Evolutionary conservation across 2,888 invertebrate genomes (phyloP), one percentile per base, ranked within the genome.

Genomic region (Melinaea menophilus): DNA sequence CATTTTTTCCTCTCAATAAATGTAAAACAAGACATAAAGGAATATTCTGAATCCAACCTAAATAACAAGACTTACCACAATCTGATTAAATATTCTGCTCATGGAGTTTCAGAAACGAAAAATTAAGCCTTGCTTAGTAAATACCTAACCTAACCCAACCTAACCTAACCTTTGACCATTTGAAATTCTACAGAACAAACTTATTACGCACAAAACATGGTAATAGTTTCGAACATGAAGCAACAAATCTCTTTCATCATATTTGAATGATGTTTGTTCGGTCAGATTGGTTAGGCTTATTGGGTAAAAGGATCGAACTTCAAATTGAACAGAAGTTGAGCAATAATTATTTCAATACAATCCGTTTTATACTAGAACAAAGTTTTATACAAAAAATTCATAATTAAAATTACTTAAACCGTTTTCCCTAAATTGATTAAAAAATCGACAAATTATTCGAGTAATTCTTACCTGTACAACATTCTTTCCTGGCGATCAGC

Each of bases 401-500:
- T 37, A 37, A 5, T 5, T 37, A 37, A 37, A 2, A 37, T 5
- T 5, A 41, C 1, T 9, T 9, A 41, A 41, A 41, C 5, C 41
- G 9, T 9, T 41, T 9, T 9, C 5, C 11, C 2, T 7, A 37
- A 13, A 12, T n/a, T n/a, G n/a, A 41, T n/a, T 56, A 34, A 13
- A 37, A 37, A 4, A 51, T 56, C 41, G 69, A 65, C 59, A 68
- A 34, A 35, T 9, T 47, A 58, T 5, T 71, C 55, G 22, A 31
- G 4, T 5, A 69, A 3, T 51, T 9, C 92, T 92, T 79, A 96
- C 96, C 96, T 94, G 85, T 96, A 96, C 56, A 96, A 85, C 93
- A 96, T 94, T 70, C 96, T 91, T 79, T 96, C 96, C 80, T 96
- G 96, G 4, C 96, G 89, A 81, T 96, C 96, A 3, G 96, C 96